Percentiles rank a stretch among this genome's conserved stretches.
phyloP scores from a whole-genome alignment of 2,797 vertebrate species.

The Chelon labrosus region DNA sequence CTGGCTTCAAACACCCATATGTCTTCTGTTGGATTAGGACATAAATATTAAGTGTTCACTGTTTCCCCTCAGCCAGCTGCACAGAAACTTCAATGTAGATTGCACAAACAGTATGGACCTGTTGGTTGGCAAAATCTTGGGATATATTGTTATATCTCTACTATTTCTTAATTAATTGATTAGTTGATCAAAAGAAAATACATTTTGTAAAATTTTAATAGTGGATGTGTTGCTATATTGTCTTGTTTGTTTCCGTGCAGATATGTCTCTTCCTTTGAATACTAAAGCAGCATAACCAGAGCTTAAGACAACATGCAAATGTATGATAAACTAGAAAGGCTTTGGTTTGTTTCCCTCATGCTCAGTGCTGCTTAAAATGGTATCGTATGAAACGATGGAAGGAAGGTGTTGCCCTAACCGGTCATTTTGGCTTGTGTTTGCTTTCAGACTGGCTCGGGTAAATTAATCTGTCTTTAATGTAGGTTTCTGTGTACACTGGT shows the following conservation, averaged over 20 bases:
- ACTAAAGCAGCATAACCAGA: constrained; percentile 43
- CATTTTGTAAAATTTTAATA: too few relatives aligned
- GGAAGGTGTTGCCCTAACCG: constrained; percentile 4
- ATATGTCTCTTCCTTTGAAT: constrained; percentile 63
- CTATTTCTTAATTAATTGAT: too few relatives aligned
- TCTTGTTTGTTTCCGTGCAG: constrained; percentile 2
- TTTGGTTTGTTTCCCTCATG: background rate
- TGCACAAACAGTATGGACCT: background rate
- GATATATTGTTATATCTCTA: too few relatives aligned
- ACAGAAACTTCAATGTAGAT: background rate
- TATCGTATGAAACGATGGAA: background rate
- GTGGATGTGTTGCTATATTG: too few relatives aligned
- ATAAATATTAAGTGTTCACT: too few relatives aligned
- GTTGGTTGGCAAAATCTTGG: too few relatives aligned
- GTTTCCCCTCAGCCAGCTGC: background rate
- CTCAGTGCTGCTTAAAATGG: background rate
- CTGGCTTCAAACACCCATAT: too few relatives aligned
- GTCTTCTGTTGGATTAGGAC: too few relatives aligned
- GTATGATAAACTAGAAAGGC: background rate
- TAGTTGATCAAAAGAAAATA: too few relatives aligned
- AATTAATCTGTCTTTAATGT: constrained; percentile 48
- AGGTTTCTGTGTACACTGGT: constrained; percentile 51
- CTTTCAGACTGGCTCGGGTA: constrained; percentile 20
- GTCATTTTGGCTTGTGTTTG: constrained; percentile 25
- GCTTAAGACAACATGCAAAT: constrained; percentile 64